Base-by-base conservation (phyloP, 2,797 vertebrate species). In the Acanthiza pusilla region DNA sequence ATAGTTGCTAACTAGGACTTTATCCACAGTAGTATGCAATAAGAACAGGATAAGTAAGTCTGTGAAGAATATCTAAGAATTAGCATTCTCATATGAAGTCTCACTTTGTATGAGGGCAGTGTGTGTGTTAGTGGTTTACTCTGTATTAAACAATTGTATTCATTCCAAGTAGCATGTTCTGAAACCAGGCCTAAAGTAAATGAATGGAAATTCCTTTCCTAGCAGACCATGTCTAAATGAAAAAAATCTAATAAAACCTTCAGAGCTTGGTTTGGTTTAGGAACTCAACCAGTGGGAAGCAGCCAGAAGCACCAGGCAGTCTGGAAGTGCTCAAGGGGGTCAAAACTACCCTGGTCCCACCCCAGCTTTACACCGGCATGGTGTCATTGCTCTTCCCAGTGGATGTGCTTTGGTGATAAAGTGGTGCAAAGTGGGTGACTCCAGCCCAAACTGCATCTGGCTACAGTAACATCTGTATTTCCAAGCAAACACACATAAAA, bases 281-380 rank as follows among this genome's bases (percentile, higher is more conserved):
- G 60, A 81, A 43, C 36, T 38, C 66, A 29, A 42, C 32, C 10
- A 5, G 7, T 5, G 19, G 6, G 71, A 76, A 83, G 67, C 27
- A 70, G 67, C 60, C 5, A 23, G 40, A 58, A 68, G 60, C 54
- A 45, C 32, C 50, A 30, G 9, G 9, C 38, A 53, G 29, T 21
- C 58, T 23, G 10, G 13, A 40, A 45, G 38, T 8, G 63, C 53
- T 61, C 32, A 51, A 34, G 21, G 22, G 60, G 30, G 10, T 48
- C 26, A 15, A 63, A 76, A 48, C 10, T 16, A 16, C 0, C 0
- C 5, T 27, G 36, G 36, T 29, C 22, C 26, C 48, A 55, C 9
- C 2, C 5, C 60, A 79, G 47, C 32, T 76, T 51, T 50, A 79
- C 29, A 29, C 15, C 42, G 55, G 7, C 1, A 11, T 3, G 40